These are phyloP conservation scores for Acrobasis consociella DNA, from an alignment of 2,888 invertebrate species.

Conservation along the genomic window DNA sequence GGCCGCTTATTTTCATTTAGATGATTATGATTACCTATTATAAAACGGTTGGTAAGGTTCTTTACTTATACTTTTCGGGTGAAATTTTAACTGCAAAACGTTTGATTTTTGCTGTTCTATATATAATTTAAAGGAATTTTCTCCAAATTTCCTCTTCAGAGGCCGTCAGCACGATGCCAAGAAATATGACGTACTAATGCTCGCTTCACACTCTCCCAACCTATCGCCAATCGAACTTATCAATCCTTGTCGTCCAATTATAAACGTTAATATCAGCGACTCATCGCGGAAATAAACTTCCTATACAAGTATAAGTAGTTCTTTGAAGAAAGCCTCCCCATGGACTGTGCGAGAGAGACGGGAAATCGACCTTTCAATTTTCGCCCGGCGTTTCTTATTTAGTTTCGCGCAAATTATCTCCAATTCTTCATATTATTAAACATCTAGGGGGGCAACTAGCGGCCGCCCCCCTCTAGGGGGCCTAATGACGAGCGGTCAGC, in stretches of 20 bases:
- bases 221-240: not conserved
- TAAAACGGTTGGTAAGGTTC: no score
- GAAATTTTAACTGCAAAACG: no score
- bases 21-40: no score
- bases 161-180: no score
- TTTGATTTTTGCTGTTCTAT: no score
- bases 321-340: conserved; percentile 26
- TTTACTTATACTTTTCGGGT: no score
- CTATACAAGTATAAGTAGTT: conserved; percentile 23
- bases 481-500: conserved; percentile 80
- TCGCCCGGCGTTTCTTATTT: conserved; percentile 81
- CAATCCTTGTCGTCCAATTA: conserved; percentile 13
- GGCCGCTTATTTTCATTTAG: no score
- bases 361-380: conserved; percentile 75
- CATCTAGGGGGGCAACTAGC: conserved; percentile 77
- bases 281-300: conserved; percentile 25
- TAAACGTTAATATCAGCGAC: conserved; percentile 20
- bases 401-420: conserved; percentile 84
- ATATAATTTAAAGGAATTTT: no score
- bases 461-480: conserved; percentile 59
- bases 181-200: not conserved
- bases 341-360: conserved; percentile 42
- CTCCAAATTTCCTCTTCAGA: no score
- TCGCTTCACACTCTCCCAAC: not conserved
- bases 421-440: conserved; percentile 84